Percentiles rank a stretch among this genome's conserved stretches.
Conservation (phyloP, 2,888 invertebrate genomes). For the Lacanobia wlatinum region DNA sequence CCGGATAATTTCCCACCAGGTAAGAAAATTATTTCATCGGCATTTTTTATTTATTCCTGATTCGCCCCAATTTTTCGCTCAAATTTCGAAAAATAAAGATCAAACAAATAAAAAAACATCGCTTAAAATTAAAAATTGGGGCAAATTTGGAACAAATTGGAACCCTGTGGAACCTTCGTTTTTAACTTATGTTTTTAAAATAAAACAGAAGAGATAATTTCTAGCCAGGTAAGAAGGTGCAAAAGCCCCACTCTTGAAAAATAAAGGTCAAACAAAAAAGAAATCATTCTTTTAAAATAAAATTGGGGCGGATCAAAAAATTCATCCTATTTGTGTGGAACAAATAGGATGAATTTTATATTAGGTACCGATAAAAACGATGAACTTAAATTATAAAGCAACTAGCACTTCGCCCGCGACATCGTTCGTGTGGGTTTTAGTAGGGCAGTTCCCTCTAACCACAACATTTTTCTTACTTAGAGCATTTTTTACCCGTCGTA, state of each 20-base stretch:
- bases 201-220: constrained; percentile 77
- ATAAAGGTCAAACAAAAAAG: background rate
- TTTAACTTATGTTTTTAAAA: too few relatives aligned
- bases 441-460: too few relatives aligned
- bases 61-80: background rate
- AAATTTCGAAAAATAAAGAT: background rate
- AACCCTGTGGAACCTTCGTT: too few relatives aligned
- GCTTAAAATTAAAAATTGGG: background rate
- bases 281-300: background rate
- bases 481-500: too few relatives aligned
- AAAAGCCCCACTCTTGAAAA: background rate
- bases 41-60: background rate
- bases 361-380: too few relatives aligned
- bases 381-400: too few relatives aligned
- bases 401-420: too few relatives aligned
- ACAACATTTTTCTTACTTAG: too few relatives aligned
- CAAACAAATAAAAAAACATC: background rate
- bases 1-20: constrained; percentile 91
- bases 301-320: too few relatives aligned
- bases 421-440: too few relatives aligned
- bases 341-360: too few relatives aligned
- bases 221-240: constrained; percentile 90
- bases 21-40: constrained; percentile 69
- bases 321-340: too few relatives aligned
- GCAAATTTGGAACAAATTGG: background rate